Evolutionary conservation across 2,113 vertebrate species (phyloP).

Genomic region (Dromiciops gliroides): DNA sequence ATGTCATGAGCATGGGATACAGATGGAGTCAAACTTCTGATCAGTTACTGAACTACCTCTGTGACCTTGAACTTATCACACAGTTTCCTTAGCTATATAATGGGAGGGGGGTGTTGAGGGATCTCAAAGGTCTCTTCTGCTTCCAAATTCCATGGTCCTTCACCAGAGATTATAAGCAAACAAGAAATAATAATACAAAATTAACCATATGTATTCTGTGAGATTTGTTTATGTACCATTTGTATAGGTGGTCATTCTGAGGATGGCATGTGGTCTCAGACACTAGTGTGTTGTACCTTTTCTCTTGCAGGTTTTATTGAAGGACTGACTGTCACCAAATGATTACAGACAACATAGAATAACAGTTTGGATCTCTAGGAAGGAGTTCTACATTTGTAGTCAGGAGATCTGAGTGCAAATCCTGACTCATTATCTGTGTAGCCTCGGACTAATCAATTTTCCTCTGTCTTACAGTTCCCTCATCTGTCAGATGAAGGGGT

Average conservation of each 20-base stretch:
- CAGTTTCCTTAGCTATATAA: background rate
- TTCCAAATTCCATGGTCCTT: background rate
- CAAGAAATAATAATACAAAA: slow-evolving; percentile 24
- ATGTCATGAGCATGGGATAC: background rate
- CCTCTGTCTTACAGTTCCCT: background rate
- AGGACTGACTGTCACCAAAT: slow-evolving; percentile 39
- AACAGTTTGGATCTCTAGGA: background rate
- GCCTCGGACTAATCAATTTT: background rate
- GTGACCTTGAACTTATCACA: background rate
- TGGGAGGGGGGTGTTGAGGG: background rate
- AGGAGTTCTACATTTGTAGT: background rate
- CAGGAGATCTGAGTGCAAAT: background rate
- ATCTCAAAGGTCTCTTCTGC: background rate
- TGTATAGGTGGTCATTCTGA: slow-evolving; percentile 25
- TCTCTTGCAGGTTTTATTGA: slow-evolving; percentile 17
- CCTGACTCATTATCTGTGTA: background rate
- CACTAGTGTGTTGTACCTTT: background rate
- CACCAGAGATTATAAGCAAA: slow-evolving; percentile 32
- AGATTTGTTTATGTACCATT: slow-evolving; percentile 43
- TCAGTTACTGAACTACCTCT: background rate
- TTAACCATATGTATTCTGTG: slow-evolving; percentile 1
- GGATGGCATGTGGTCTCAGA: slow-evolving; percentile 18
- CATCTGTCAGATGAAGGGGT: background rate
- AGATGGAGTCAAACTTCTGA: background rate
- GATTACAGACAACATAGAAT: background rate